Evolutionary conservation across 1,140 invertebrate genomes (phyloP), one percentile per base, ranked within the genome.

Genomic region (Druon quercuslanigerum): DNA sequence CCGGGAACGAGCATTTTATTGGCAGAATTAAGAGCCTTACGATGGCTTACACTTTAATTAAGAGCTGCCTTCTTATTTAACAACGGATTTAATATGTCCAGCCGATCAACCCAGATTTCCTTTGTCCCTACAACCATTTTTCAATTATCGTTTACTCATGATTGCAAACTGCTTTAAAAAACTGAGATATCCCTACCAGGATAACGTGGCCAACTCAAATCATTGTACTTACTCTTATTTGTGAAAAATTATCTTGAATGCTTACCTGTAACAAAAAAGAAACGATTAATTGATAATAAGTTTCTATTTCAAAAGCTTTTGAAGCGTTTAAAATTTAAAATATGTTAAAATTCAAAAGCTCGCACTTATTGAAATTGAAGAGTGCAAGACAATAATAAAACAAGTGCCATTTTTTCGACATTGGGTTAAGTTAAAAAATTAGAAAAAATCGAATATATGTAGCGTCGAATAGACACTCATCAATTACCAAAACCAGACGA

Each of bases 1-100:
- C 77, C 71, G 77, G 77, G 77, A 79, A 82, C 79, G 75, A 78
- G 79, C 77, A 75, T 83, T 87, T 88, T 85, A 88, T 86, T 87
- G 85, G 79, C 70, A 85, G 86, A 87, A 87, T 88, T 88, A 88
- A 87, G 87, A 84, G 86, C 79, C 84, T 86, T 84, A 77, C 75
- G 72, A 70, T 54, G 75, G 81, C 80, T 83, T 82, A 82, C 71
- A 74, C 80, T 86, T 87, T 85, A 84, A 86, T 87, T 86, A 86
- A 87, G 83, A 85, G 78, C 76, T 72, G 75, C 60, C 78, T 79
- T 82, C 76, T 83, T 83, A 82, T 83, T 83, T 78, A 76, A 72
- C 56, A 73, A 40, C 57, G 73, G 80, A 77, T 78, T 78, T 80
- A 51, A 73, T 74, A 52, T 25, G 76, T 82, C 78, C 75, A 57